Evolutionary conservation across 35 echinoderm and acorn worm species (phyloP), one percentile per base, ranked within the genome.

Genomic region (Heliocidaris erythrogramma): DNA sequence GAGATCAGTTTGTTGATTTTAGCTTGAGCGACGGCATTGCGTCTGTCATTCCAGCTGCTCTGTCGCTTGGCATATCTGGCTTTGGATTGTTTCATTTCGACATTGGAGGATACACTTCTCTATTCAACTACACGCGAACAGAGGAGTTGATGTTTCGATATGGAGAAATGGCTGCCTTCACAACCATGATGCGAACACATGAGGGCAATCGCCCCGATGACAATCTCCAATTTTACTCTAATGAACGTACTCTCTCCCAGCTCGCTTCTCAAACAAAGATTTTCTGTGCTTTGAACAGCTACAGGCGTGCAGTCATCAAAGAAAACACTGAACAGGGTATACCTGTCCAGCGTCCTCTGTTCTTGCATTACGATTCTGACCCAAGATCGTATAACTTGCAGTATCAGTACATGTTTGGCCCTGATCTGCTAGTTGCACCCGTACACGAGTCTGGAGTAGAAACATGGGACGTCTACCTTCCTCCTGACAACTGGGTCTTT

Each of bases 1-100:
- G 96, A 42, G 96, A 97, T 92, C 96, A 97, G 95, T 94, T 99
- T 50, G 98, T 99, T 18, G 98, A 99, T 93, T 99, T 94, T n/a
- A 97, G 97, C 49, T 94, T 96, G 9, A 97, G 92, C 32, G 98
- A 99, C 93, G 98, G 98, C 4, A 85, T 99, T 35, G 96, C 98
- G 7, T 99, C 98, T 2, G 98, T 99, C 17, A 99, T 99, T 30
- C 95, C 98, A 32, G 98, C 97, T 11, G 97, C 98, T 13, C 94
- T 99, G 27, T 99, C 98, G 13, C 94, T 99, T 0, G 96, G 96
- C 30, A 94, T 99, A 90, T 94, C 96, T 52, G 98, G 98, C 12
- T 96, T 91, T 93, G 98, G 98, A 50, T 35, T 99, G 56, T 92
- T 94, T 49, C 98, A 99, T 93, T 99, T 97, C 47, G 98, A 99